These are phyloP conservation scores for Calidris pygmaea DNA, from an alignment of 2,113 vertebrate species.

Conservation along the genomic window DNA sequence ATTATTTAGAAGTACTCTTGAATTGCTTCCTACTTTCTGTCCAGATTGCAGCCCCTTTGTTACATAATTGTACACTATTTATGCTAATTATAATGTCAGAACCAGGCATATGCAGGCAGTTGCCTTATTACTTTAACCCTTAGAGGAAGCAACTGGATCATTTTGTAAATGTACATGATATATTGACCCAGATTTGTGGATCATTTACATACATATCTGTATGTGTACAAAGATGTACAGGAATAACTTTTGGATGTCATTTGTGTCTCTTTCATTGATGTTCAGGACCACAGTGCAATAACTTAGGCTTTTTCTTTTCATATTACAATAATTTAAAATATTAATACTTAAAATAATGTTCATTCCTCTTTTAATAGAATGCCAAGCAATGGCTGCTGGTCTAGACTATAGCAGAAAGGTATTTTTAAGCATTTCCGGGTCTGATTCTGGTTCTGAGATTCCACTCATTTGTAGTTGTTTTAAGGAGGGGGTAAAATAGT, in stretches of 20 bases:
- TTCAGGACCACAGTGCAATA: background rate
- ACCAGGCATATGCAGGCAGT: background rate
- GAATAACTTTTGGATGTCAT: background rate
- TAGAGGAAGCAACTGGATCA: background rate
- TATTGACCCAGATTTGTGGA: background rate
- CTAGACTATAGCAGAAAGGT: background rate
- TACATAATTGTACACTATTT: background rate
- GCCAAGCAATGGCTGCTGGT: background rate
- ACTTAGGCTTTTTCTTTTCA: background rate
- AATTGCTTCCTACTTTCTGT: background rate
- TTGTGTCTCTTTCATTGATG: background rate
- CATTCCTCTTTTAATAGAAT: background rate
- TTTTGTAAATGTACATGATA: background rate
- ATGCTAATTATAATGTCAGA: background rate
- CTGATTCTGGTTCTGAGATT: background rate
- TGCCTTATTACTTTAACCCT: background rate
- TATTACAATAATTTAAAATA: background rate
- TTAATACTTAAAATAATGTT: background rate
- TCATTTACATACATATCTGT: background rate
- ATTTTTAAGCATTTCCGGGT: background rate
- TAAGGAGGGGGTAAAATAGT: background rate
- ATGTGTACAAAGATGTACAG: background rate
- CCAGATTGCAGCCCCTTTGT: background rate
- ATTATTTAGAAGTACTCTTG: background rate
- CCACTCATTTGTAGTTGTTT: background rate